Evolutionary conservation across 2,113 vertebrate genomes (phyloP), one percentile per base, ranked within the genome.

Genomic region (Eptesicus fuscus): DNA sequence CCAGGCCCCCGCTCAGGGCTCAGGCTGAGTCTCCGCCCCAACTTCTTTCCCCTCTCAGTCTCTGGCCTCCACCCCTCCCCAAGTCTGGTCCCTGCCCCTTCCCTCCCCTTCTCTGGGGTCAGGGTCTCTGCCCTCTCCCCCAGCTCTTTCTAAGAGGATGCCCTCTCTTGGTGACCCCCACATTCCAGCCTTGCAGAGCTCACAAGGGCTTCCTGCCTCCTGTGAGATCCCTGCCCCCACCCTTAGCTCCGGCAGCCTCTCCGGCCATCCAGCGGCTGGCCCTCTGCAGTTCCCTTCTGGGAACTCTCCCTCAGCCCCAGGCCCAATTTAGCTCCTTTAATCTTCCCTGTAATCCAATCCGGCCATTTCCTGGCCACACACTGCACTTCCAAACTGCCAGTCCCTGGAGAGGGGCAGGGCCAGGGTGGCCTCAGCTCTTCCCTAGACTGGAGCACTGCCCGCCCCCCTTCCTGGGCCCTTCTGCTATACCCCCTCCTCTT

Each of bases 301-400:
- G 49, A 61, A 92, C 40, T 88, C 93, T 92, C 95, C 95, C 95
- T 94, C 92, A 79, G 56, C 78, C 92, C 92, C 82, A 83, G 84
- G 94, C 97, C 96, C 20, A 35, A 97, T 97, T 97, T 97, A 97
- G 97, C 97, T 95, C 69, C 95, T 96, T 95, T 97, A 97, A 97
- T 97, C 97, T 95, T 80, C 88, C 49, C 74, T 67, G 97, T 94
- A 97, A 97, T 80, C 85, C 94, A 96, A 97, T 83, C 96, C 4
- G 42, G 70, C 92, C 56, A 4, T 83, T 97, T 97, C 95, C 97
- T 79, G 83, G 95, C 97, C 96, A 92, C 97, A 92, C 59, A 5
- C 67, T 78, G 97, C 93, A 32, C 83, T 96, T 97, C 97, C 97
- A 86, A 96, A 83, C 9, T 10, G 79, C 94, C n/a, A 17, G 92